Evolutionary conservation across 2,888 invertebrate species (phyloP), one percentile per base, ranked within the genome.

Genomic region (Autographa gamma): DNA sequence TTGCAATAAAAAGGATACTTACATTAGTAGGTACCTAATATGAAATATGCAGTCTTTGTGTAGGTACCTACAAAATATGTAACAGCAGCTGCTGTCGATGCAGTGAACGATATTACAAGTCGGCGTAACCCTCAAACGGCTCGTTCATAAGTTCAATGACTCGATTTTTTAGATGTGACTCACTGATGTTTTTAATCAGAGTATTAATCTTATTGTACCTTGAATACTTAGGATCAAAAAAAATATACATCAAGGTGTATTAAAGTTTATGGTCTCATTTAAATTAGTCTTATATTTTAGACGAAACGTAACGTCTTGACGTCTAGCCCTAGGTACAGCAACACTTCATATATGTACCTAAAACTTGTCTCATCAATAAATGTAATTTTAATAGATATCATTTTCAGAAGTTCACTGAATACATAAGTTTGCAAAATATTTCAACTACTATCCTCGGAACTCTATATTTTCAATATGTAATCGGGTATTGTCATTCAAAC

Each of bases 121-220:
- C 54, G 19, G 25, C 52, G 25, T 19, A 13, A 56, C 54, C 54
- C 25, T 56, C 41, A 13, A 16, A 60, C 60, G 60, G 62, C 41
- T 76, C 66, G 52, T 63, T 68, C 60, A 72, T 48, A 16, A 60
- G 76, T 62, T 72, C 79, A 72, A 16, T 71, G 77, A 76, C 76
- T 60, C 61, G 38, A 56, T 54, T 74, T 71, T 66, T 60, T 58
- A 58, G n/a, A 25, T 69, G 43, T 79, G 79, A 77, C 63, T 60
- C 79, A 79, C 32, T 11, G 19, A 56, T 54, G 68, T 77, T 79
- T 79, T 76, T 79, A 67, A 62, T 43, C 43, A 64, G 61, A 75
- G 34, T 79, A 76, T 77, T 63, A 67, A 76, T 79, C 79, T 71
- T 52, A 56, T 41, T 31, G 60, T 48, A 58, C 52, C 60, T 58